Conservation (phyloP, 1,140 invertebrate genomes). For the Drosophila lacteicornis region DNA sequence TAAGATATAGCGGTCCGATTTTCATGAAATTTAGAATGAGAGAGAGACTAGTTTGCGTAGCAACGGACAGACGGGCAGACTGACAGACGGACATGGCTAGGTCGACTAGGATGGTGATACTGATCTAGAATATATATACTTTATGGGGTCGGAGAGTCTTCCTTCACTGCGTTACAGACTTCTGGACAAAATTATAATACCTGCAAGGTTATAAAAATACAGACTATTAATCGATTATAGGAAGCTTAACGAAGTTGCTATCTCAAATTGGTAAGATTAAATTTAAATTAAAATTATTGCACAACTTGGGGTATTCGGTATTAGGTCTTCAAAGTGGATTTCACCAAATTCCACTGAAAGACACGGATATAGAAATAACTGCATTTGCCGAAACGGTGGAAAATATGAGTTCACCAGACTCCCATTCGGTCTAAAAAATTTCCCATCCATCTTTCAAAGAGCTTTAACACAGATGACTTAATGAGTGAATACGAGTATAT, state of each 20-base stretch:
- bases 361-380: not conserved
- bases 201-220: not conserved
- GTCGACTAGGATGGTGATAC: no score
- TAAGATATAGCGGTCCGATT: no score
- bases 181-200: no score
- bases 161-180: no score
- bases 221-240: not conserved
- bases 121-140: no score
- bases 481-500: no score
- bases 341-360: not conserved
- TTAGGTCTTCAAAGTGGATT: not conserved
- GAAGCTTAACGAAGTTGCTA: constrained; percentile 4
- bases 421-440: not conserved
- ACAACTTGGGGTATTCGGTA: not conserved
- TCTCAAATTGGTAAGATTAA: not conserved
- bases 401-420: constrained; percentile 1
- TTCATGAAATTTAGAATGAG: no score
- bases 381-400: not conserved
- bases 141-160: no score
- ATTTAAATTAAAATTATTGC: not conserved
- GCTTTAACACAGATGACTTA: no score
- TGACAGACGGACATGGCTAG: no score
- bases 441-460: not conserved
- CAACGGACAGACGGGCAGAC: no score
- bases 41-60: no score